Base-by-base conservation (phyloP, 2,797 vertebrate genomes). In the Syngnathus acus region DNA sequence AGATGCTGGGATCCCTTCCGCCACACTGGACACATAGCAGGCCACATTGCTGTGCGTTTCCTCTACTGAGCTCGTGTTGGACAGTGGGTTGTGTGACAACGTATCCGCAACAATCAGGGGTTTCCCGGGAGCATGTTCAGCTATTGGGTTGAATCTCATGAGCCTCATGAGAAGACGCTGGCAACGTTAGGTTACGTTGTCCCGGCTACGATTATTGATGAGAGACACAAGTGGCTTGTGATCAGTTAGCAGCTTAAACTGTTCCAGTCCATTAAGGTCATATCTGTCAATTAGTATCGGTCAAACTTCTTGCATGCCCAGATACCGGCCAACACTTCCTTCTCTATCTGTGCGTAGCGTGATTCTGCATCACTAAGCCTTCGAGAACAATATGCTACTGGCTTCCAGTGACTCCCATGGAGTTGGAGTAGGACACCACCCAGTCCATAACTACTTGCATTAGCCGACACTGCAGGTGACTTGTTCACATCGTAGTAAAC, bases 391-490 rank as follows among this genome's bases (percentile, higher is more conserved):
- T 9, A 40, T 40, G 39, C 39, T 40, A 40, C 39, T 9, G 39
- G 39, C 9, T 40, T 40, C 39, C 39, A 40, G 39, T 40, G 39
- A 40, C 39, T 58, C 47, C 39, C 39, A 9, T 66, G 60, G 43
- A 59, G 64, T 5, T 66, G 67, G 2, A 65, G 65, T 1, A 65
- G 42, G 0, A 67, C 40, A 0, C 11, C 67, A 6, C 58, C 65
- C 17, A 69, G 11, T 7, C 73, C 57, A 16, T 75, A 73, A 54
- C 73, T 69, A n/a, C 65, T 71, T 9, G 66, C 68, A 6, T 69
- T 53, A 0, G 69, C 69, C 3, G 45, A 65, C 21, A 73, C 66
- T 1, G 38, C 43, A 3, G 38, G 74, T 1, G 65, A 67, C n/a
- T 43, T 69, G 1, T 0, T 51, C 0, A 55, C 13, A 14, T 48